These are phyloP conservation scores for Oryzias javanicus DNA, from an alignment of 2,113 vertebrate genomes.

Conservation along the genomic window DNA sequence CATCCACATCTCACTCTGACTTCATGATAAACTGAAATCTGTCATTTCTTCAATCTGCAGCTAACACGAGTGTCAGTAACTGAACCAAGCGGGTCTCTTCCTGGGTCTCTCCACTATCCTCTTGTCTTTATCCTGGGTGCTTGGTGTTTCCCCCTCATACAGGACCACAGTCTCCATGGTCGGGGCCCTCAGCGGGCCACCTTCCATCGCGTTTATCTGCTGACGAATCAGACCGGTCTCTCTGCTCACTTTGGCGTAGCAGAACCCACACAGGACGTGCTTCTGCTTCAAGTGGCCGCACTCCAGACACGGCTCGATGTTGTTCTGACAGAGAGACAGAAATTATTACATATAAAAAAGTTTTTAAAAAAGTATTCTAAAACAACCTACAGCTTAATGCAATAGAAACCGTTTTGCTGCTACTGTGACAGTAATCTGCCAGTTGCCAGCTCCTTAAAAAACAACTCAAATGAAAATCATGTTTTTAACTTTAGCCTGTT, in stretches of 20 bases:
- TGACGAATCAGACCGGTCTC: slow-evolving; percentile 83
- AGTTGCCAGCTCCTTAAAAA: too few relatives aligned
- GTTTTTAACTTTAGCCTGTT: too few relatives aligned
- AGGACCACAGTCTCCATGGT: slow-evolving; percentile 82
- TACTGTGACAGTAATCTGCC: too few relatives aligned
- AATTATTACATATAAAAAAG: too few relatives aligned
- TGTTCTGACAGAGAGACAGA: slow-evolving; percentile 73
- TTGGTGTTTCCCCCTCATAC: slow-evolving; percentile 83
- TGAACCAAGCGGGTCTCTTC: slow-evolving; percentile 92
- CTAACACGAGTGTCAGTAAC: slow-evolving; percentile 47
- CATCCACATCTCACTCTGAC: neutral
- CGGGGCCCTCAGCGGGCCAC: slow-evolving; percentile 81
- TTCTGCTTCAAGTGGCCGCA: slow-evolving; percentile 95
- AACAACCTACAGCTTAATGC: too few relatives aligned
- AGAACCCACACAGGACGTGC: slow-evolving; percentile 88
- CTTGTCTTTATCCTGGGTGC: slow-evolving; percentile 80
- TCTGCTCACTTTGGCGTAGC: slow-evolving; percentile 84
- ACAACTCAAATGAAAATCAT: too few relatives aligned
- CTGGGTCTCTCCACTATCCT: slow-evolving; percentile 85
- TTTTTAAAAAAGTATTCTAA: too few relatives aligned
- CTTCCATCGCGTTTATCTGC: slow-evolving; percentile 84
- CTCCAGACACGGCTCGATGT: slow-evolving; percentile 88
- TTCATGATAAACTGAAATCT: neutral
- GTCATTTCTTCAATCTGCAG: neutral
- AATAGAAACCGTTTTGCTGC: too few relatives aligned